Evolutionary conservation across 2,797 vertebrate species (phyloP).

Genomic region (Schizothorax lantsangensis): DNA sequence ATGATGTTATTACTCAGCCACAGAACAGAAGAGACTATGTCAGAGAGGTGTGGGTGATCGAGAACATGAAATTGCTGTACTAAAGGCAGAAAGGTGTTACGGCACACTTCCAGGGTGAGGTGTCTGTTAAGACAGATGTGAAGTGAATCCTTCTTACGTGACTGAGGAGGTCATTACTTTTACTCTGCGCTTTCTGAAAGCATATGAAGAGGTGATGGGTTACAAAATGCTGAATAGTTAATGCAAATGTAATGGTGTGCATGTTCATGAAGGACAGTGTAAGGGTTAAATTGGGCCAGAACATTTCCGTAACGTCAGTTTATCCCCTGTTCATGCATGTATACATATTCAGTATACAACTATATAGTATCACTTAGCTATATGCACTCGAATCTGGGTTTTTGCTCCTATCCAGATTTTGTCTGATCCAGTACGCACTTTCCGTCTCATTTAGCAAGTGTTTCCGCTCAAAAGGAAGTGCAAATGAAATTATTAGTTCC

Average conservation of each 20-base stretch:
- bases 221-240: conserved; percentile 69
- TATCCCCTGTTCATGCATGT: neutral
- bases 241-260: conserved; percentile 64
- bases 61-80: conserved; percentile 73
- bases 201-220: conserved; percentile 73
- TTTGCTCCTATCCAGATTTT: neutral
- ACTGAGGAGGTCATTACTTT: conserved; percentile 73
- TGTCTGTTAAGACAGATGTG: conserved; percentile 67
- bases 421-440: neutral
- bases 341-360: neutral
- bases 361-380: too few species aligned
- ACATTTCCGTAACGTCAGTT: neutral
- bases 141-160: conserved; percentile 75
- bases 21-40: conserved; percentile 68
- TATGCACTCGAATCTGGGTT: neutral
- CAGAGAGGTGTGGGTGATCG: conserved; percentile 72
- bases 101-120: conserved; percentile 75
- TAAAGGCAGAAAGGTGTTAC: conserved; percentile 70
- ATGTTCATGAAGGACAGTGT: neutral
- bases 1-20: conserved; percentile 69
- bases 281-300: neutral
- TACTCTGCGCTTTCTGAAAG: conserved; percentile 74
- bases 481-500: conserved; percentile 9
- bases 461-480: neutral
- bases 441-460: neutral